Evolutionary conservation across 2,888 invertebrate genomes (phyloP), one percentile per base, ranked within the genome.

Genomic region (Xylota segnis): DNA sequence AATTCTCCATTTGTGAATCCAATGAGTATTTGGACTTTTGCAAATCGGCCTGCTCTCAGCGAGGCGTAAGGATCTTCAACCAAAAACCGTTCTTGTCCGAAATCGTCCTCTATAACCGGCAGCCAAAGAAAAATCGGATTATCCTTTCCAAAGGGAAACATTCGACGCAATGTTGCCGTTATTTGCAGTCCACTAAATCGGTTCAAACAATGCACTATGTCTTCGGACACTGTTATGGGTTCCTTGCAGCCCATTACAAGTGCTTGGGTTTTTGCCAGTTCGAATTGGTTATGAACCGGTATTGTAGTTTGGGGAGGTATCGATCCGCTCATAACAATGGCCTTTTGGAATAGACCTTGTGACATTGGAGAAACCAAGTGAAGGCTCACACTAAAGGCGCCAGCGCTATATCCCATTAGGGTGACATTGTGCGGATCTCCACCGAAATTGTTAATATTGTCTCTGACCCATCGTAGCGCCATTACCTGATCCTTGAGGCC

Each of bases 401-500:
- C 91, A 5, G 90, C 91, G 72, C 90, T 90, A 84, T 93, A 93
- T 0, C 94, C 94, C 66, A 92, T 90, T 9, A 94, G 90, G 0
- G 94, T 94, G 0, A 94, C 93, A 23, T 90, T 90, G 34, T 93
- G 90, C 0, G 93, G 91, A 89, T 94, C 92, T 10, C 94, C 94
- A 4, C 94, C 94, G 88, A 94, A 94, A 0, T 91, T 87, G 12
- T 88, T 91, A 40, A 94, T 94, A 74, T 94, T 93, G 12, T 92
- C 89, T 72, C 93, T 90, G 0, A 94, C 90, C 94, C 94, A 94
- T 88, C 93, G 92, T 16, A 94, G 88, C 0, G 92, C 94, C 23
- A 90, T 89, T 0, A 94, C 94, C 90, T 94, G 94, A 88, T 94
- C 94, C 88, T 94, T 94, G 5, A 94, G 88, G 0, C 94, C 94